Evolutionary conservation across 1,140 invertebrate species (phyloP), one percentile per base, ranked within the genome.

Genomic region (Macrosteles quadrilineatus): DNA sequence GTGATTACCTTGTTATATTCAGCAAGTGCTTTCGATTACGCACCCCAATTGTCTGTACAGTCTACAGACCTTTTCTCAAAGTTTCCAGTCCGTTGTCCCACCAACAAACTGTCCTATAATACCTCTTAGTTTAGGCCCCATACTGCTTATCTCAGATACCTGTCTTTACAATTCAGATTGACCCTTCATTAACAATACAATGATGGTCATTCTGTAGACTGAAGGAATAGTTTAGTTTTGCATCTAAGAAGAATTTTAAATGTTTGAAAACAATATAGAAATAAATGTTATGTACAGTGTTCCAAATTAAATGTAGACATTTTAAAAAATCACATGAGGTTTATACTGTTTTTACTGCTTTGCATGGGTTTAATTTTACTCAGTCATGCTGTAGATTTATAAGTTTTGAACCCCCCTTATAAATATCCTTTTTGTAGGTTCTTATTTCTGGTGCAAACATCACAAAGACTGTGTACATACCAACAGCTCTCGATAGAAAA

Each of bases 401-500:
- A 19, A 17, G 11, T 53, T 53, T 53, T 19, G 11, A 6, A 53
- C 21, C 11, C 21, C 4, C 21, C 21, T 6, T 53, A 4, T 53
- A 14, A 19, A 21, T 69, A 67, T 40, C 11, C n/a, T 65, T 45
- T 57, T 68, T 68, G 1, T 57, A 68, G 67, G 67, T 68, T 21
- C 3, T 68, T 2, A 32, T 57, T 30, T 30, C 67, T 57, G 67
- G 67, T 19, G 19, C 45, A 23, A 68, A 68, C 31, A 36, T 68
- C 3, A 68, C 67, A 21, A 68, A 68, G 32, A 74, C 73, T 21
- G 31, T 74, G n/a, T 74, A 72, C 66, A 71, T 72, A 14, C 68
- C 73, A 6, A 67, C 65, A 12, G 66, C 71, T 31, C 14, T 72
- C 19, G 87, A 88, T 75, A 86, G 86, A 27, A 32, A 36, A 36